Conservation (phyloP, 2,797 vertebrate genomes). For the Sciurus vulgaris region DNA sequence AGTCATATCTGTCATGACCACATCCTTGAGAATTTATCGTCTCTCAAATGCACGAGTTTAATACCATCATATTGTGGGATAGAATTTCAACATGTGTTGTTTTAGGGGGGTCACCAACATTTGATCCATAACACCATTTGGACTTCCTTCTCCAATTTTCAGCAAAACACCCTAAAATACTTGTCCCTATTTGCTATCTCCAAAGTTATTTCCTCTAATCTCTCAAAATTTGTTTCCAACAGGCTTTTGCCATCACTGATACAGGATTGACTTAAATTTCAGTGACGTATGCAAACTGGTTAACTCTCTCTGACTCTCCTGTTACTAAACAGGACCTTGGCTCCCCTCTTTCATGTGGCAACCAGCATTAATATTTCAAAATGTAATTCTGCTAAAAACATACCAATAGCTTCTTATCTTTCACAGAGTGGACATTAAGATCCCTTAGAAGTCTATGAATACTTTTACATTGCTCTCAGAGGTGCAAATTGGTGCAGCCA, state of each 20-base stretch:
- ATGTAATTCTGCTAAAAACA: not conserved
- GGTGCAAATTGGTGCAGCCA: too few species aligned
- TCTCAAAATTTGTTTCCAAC: not conserved
- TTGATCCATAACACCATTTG: not conserved
- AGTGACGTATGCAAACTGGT: not conserved
- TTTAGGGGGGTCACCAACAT: not conserved
- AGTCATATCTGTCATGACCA: not conserved
- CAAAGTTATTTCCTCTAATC: not conserved
- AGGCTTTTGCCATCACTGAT: not conserved
- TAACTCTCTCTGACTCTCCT: fast-evolving
- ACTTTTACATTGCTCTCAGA: too few species aligned
- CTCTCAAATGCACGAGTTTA: not conserved
- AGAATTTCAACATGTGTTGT: too few species aligned
- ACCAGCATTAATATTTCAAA: not conserved
- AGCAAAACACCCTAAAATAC: not conserved
- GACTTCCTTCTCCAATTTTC: not conserved
- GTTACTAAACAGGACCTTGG: not conserved
- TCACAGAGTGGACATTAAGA: not conserved
- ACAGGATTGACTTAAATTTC: not conserved
- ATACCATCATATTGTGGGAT: not conserved
- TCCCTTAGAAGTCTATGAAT: not conserved
- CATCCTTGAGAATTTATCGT: not conserved
- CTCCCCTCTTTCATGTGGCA: not conserved
- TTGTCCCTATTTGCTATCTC: not conserved
- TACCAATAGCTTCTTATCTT: not conserved